These are phyloP conservation scores for Phymorhynchus buccinoides DNA, from an alignment of 1,140 invertebrate genomes.

Conservation along the genomic window DNA sequence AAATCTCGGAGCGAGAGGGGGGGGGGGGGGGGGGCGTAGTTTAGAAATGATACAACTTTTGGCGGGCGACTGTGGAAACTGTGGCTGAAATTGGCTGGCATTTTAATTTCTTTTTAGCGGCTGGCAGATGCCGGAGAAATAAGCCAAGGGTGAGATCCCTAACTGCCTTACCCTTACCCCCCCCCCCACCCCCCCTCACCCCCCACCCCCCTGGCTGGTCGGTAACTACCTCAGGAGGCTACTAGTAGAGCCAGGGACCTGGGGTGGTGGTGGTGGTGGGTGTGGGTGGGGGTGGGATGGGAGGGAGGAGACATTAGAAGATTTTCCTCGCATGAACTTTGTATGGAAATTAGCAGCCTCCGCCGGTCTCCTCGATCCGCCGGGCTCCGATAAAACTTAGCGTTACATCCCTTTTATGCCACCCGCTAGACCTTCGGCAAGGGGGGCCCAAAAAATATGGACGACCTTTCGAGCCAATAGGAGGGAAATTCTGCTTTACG, in stretches of 20 bases:
- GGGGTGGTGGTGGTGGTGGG: no score
- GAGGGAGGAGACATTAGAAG: conserved; percentile 37
- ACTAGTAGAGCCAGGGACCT: background rate
- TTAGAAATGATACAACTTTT: conserved; percentile 40
- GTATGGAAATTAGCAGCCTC: conserved; percentile 40
- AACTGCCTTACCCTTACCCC: background rate
- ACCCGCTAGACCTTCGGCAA: conserved; percentile 26
- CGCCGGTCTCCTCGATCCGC: background rate
- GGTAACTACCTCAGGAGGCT: conserved; percentile 25
- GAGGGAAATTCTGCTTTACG: conserved; percentile 30
- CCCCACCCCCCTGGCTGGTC: background rate
- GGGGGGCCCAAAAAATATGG: conserved; percentile 22
- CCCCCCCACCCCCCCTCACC: background rate
- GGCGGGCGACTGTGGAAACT: conserved; percentile 29
- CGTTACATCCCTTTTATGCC: conserved; percentile 36
- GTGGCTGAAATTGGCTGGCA: conserved; percentile 39
- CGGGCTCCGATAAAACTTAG: conserved; percentile 35
- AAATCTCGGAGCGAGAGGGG: background rate
- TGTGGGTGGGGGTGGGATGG: no score
- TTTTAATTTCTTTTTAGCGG: conserved; percentile 40
- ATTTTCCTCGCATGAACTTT: conserved; percentile 43
- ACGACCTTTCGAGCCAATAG: background rate
- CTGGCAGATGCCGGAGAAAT: conserved; percentile 38
- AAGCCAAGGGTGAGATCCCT: conserved; percentile 20
- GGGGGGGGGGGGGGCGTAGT: background rate